Percentiles rank a stretch among this genome's conserved stretches.
Evolutionary conservation across 2,888 invertebrate genomes (phyloP).

Genomic region (Chouioia cunea): DNA sequence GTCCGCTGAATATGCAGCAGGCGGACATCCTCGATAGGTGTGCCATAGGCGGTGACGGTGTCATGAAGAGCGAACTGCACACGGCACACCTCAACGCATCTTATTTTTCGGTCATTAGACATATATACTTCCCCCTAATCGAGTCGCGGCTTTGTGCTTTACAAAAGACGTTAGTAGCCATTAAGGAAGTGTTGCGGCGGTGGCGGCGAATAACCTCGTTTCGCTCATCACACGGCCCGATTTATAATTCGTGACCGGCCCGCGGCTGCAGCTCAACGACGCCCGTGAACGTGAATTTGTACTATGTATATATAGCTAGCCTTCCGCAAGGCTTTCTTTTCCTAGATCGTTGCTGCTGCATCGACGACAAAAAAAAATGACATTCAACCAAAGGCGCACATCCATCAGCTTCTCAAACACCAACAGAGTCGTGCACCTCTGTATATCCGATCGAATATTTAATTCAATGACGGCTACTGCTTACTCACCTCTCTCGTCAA

Average conservation of each 20-base stretch:
- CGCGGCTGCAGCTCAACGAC: slow-evolving; percentile 19
- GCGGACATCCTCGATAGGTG: slow-evolving; percentile 52
- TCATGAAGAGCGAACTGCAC: slow-evolving; percentile 3
- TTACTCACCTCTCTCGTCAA: slow-evolving; percentile 26
- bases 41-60: slow-evolving; percentile 39
- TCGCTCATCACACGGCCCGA: slow-evolving; percentile 49
- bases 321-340: slow-evolving; percentile 9
- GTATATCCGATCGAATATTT: slow-evolving; percentile 47
- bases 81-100: slow-evolving; percentile 4
- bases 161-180: slow-evolving; percentile 11
- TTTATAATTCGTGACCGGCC: slow-evolving; percentile 46
- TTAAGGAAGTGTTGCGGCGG: slow-evolving; percentile 26
- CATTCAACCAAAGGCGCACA: neutral
- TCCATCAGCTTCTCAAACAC: neutral
- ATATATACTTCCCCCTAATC: no score
- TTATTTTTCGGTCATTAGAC: no score
- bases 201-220: slow-evolving; percentile 59
- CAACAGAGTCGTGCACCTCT: neutral
- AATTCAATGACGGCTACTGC: slow-evolving; percentile 41
- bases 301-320: neutral
- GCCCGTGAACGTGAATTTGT: slow-evolving; percentile 21
- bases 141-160: neutral
- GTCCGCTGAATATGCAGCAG: slow-evolving; percentile 57
- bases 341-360: neutral
- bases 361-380: neutral